Evolutionary conservation across 2,888 invertebrate genomes (phyloP).

Genomic region (Drosophila emarginata): DNA sequence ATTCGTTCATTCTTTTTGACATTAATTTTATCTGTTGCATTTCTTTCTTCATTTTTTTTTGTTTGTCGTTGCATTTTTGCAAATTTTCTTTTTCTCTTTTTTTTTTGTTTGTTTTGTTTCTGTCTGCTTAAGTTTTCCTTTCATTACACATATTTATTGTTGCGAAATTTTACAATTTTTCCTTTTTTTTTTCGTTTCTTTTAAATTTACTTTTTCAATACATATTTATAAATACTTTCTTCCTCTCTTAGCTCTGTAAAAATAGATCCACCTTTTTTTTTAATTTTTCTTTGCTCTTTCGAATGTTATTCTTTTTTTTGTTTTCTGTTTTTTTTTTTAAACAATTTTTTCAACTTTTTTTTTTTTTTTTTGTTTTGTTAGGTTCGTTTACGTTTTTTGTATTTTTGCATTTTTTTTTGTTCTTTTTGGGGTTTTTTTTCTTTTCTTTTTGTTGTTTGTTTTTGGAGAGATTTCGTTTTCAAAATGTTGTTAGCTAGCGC

Average conservation of each 20-base stretch:
- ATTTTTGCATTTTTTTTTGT: constrained; percentile 32
- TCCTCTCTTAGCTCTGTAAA: constrained; percentile 72
- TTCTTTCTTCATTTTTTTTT: constrained; percentile 44
- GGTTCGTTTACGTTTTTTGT: constrained; percentile 36
- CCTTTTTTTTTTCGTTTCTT: constrained; percentile 40
- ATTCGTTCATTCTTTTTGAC: constrained; percentile 48
- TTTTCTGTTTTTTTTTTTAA: constrained; percentile 54
- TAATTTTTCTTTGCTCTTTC: constrained; percentile 56
- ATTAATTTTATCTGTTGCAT: constrained; percentile 15
- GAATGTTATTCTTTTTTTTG: constrained; percentile 48
- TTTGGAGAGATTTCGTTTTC: constrained; percentile 77
- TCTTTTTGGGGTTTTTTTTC: constrained; percentile 58
- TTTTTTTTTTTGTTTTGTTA: constrained; percentile 54
- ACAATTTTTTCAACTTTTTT: constrained; percentile 68
- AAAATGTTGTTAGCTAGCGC: constrained; percentile 53
- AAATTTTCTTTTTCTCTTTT: constrained; percentile 14
- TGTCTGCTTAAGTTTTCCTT: constrained; percentile 21
- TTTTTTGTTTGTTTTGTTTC: constrained; percentile 19
- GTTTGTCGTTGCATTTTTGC: constrained; percentile 45
- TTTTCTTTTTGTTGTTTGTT: constrained; percentile 46
- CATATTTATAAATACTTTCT: constrained; percentile 61
- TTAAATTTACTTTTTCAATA: constrained; percentile 61
- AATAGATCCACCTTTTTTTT: constrained; percentile 65
- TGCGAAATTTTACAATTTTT: constrained; percentile 58
- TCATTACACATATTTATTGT: constrained; percentile 45